Conservation (phyloP, 2,113 vertebrate species). For the Nesoenas mayeri region DNA sequence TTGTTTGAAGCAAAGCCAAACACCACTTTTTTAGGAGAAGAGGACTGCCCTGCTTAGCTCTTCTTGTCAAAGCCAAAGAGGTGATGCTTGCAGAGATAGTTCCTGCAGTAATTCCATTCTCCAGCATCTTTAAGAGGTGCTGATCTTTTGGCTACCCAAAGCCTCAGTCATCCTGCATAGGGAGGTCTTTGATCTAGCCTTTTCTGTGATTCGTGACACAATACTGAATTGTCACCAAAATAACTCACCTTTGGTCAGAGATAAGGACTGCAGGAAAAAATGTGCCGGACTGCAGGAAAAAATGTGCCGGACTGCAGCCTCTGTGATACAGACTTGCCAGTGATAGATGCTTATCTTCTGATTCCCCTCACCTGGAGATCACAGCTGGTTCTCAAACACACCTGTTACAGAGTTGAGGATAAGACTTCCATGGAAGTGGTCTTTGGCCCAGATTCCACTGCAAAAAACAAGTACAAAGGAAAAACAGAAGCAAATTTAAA, state of each 20-base stretch:
- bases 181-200: not conserved
- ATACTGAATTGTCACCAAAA: not conserved
- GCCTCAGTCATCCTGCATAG: not conserved
- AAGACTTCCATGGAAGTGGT: not conserved
- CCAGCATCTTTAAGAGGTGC: not conserved
- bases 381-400: not conserved
- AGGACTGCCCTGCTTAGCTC: not conserved
- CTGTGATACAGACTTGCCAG: not conserved
- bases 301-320: not conserved
- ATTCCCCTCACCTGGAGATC: not conserved
- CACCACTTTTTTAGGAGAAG: not conserved
- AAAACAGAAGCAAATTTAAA: not conserved
- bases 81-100: not conserved
- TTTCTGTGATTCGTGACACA: not conserved
- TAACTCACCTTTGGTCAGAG: not conserved
- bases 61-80: not conserved
- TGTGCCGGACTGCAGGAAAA: not conserved
- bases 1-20: not conserved
- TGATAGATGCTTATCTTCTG: not conserved
- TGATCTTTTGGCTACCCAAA: not conserved
- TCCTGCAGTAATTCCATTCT: not conserved
- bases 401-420: not conserved
- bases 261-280: not conserved
- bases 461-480: not conserved
- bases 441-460: not conserved